Evolutionary conservation across 2,888 invertebrate species (phyloP), one percentile per base, ranked within the genome.

Genomic region (Apodemia duryi): DNA sequence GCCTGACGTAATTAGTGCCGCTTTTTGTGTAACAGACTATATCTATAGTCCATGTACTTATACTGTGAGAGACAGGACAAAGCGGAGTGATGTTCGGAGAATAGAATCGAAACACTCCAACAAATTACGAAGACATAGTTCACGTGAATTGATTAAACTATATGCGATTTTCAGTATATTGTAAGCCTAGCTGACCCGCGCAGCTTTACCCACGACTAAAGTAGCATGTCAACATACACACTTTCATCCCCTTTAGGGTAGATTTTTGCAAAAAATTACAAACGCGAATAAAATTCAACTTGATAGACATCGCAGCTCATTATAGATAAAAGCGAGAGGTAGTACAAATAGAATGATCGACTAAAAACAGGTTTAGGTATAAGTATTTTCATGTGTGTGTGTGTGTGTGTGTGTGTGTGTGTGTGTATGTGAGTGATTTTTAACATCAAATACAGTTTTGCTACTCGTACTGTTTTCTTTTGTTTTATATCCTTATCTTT

Each of bases 301-400:
- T 28, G 49, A 60, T 61, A 64, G 64, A 61, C 64, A 61, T 43
- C 64, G 57, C 49, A 54, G 63, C 57, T 64, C 64, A 64, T 64
- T 64, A 61, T 61, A 64, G 64, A 64, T 64, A 64, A 64, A 61
- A 64, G 64, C 64, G 64, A 49, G 35, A 57, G 64, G 54, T 54
- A 29, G 63, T 57, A 64, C 64, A 64, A 21, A 21, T 21, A 21
- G 21, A 21, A 21, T 21, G 21, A 21, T 21, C 21, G 21, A 21
- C 21, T 21, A 21, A 21, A 21, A 21, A 21, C 21, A 21, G 21
- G 21, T 21, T 21, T 21, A 21, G 21, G 21, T 21, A 21, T 21
- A 21, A 21, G 21, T 21, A 21, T 21, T 21, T 21, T 21, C 21
- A 21, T 21, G 21, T 21, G 21, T 21, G 21, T 21, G 21, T 21